Conservation (phyloP, 2,113 vertebrate species). For the Colossoma macropomum region DNA sequence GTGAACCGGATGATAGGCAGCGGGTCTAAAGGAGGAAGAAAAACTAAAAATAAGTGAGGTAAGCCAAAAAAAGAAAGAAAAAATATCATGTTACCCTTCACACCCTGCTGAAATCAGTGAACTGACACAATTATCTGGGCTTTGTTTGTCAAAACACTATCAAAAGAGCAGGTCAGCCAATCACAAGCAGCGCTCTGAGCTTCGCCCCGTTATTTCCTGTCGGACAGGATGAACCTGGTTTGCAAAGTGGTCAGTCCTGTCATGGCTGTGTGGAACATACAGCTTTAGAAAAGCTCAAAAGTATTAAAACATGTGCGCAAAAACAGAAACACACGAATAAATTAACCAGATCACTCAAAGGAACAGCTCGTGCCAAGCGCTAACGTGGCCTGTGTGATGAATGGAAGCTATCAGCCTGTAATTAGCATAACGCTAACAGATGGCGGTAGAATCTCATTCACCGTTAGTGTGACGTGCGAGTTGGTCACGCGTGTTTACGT, state of each 20-base stretch:
- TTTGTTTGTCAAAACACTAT: neutral
- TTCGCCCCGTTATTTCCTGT: slow-evolving; percentile 18
- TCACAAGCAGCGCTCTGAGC: slow-evolving; percentile 21
- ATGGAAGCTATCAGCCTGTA: neutral
- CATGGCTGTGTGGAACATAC: neutral
- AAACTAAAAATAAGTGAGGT: too few relatives aligned
- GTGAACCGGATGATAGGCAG: neutral
- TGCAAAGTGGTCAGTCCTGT: slow-evolving; percentile 23
- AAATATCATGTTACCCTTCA: neutral
- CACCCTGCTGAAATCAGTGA: neutral
- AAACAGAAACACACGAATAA: slow-evolving; percentile 36
- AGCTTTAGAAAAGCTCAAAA: neutral
- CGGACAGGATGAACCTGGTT: slow-evolving; percentile 40
- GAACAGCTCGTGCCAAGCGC: neutral
- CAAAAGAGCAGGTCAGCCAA: neutral
- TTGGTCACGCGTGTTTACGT: too few relatives aligned
- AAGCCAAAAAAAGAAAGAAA: too few relatives aligned
- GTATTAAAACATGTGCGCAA: slow-evolving; percentile 23
- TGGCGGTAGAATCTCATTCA: neutral
- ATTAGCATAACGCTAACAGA: neutral
- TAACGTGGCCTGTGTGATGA: neutral
- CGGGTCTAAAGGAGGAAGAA: neutral
- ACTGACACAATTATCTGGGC: neutral
- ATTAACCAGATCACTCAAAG: slow-evolving; percentile 3
- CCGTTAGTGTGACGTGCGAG: too few relatives aligned